These are phyloP conservation scores for Malurus elegans DNA, from an alignment of 2,113 vertebrate species.

Conservation along the genomic window DNA sequence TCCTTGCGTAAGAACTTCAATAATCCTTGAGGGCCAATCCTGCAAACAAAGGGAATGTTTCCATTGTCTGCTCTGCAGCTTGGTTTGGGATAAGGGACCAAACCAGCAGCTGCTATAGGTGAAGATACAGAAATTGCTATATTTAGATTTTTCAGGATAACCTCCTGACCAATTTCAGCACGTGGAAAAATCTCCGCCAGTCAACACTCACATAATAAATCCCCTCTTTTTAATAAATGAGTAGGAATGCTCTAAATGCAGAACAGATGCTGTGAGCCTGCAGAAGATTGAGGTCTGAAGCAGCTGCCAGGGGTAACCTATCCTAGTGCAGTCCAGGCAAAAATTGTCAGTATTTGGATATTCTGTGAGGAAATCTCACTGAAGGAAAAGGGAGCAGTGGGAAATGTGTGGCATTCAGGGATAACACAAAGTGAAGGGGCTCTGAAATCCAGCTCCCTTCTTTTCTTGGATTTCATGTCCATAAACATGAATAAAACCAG, in stretches of 20 bases:
- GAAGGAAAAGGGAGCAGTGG: background rate
- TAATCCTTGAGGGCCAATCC: background rate
- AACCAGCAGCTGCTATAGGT: background rate
- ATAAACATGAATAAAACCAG: background rate
- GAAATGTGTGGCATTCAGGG: background rate
- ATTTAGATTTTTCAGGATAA: slow-evolving; percentile 30
- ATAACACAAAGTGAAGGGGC: background rate
- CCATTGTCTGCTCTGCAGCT: background rate
- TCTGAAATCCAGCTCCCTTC: background rate
- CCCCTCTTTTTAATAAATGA: slow-evolving; percentile 30
- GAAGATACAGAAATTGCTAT: background rate
- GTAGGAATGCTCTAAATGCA: slow-evolving; percentile 30
- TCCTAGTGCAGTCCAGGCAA: background rate
- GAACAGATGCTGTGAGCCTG: slow-evolving; percentile 38
- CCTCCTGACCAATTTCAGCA: background rate
- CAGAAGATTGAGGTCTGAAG: background rate
- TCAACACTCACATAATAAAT: slow-evolving; percentile 25
- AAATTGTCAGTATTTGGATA: background rate
- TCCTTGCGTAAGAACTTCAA: background rate
- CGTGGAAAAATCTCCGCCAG: slow-evolving; percentile 8
- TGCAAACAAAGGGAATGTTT: background rate
- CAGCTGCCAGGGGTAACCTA: background rate
- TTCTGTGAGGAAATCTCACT: background rate
- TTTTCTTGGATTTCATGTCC: background rate
- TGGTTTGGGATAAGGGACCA: background rate